Percentiles rank a stretch among this genome's conserved stretches.
Evolutionary conservation across 2,113 vertebrate species (phyloP).

Genomic region (Lophius piscatorius): DNA sequence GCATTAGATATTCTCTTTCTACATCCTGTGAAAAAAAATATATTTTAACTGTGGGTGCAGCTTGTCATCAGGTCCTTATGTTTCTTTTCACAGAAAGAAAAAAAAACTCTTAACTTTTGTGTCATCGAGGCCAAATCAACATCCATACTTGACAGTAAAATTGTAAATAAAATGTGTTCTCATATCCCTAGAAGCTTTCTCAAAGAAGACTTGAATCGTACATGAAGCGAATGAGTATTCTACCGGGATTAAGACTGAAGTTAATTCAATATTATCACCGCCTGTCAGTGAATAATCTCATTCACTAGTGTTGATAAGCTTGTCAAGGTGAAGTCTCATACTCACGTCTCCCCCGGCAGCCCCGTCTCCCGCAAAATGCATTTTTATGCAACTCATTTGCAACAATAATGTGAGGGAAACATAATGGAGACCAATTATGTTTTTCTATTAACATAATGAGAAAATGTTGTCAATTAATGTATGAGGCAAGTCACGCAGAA

Average conservation of each 20-base stretch:
- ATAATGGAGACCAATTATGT: too few relatives aligned
- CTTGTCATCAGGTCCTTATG: conserved; percentile 73
- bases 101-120: conserved; percentile 15
- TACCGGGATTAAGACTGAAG: too few relatives aligned
- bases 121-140: conserved; percentile 11
- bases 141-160: conserved; percentile 9
- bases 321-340: conserved; percentile 24
- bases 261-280: conserved; percentile 9
- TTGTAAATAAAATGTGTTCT: conserved; percentile 31
- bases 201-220: conserved; percentile 32
- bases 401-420: too few relatives aligned
- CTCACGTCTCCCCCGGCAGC: background rate
- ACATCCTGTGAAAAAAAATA: conserved; percentile 5
- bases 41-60: conserved; percentile 76
- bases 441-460: too few relatives aligned
- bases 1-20: conserved; percentile 61
- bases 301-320: conserved; percentile 23
- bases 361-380: too few relatives aligned
- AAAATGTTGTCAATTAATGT: too few relatives aligned
- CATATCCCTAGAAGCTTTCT: conserved; percentile 15
- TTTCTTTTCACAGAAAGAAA: background rate
- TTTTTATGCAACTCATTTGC: too few relatives aligned
- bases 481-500: too few relatives aligned
- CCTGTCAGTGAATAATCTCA: conserved; percentile 5
- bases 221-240: conserved; percentile 7